Evolutionary conservation across 2,797 vertebrate species (phyloP), one percentile per base, ranked within the genome.

Genomic region (Austrolebias charrua): DNA sequence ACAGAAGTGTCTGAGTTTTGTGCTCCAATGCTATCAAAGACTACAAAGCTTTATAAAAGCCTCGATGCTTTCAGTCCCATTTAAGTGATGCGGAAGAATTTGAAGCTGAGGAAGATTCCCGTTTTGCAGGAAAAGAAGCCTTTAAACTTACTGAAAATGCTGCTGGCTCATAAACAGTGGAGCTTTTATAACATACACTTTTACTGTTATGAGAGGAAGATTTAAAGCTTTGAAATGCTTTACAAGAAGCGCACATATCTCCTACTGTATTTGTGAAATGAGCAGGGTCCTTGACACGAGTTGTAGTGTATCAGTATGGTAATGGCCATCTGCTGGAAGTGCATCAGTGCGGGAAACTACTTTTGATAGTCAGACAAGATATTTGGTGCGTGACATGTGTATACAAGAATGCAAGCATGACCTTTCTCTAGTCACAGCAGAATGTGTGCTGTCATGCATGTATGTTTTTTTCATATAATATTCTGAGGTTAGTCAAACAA

Each of bases 291-390:
- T 58, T 60, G 66, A 59, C 64, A 73, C 43, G 78, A 66, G 68
- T 80, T 58, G 74, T 71, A 63, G 45, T 60, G 79, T 50, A 73
- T 82, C 80, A 83, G 70, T 82, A 90, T 89, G 84, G 53, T 89
- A 89, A 90, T 88, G 72, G 67, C 87, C 88, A 90, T 90, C 90
- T 89, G 90, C 79, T 87, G 78, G 77, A 76, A 44, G 86, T 70
- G 84, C 86, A 90, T 81, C 80, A 77, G 85, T 81, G 88, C 85
- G 70, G 83, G 85, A 90, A 91, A 90, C 72, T 85, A 89, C 73
- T 70, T 84, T 83, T 88, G 81, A 86, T 86, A 79, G 75, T 77
- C 67, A 70, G 60, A 87, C 87, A 85, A 81, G 79, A 69, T 42
- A 54, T 24, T 45, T 42, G 53, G 20, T 60, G 65, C 44, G 11